phyloP scores from a whole-genome alignment of 1,140 invertebrate genomes.

The Lepidurus couesii region DNA sequence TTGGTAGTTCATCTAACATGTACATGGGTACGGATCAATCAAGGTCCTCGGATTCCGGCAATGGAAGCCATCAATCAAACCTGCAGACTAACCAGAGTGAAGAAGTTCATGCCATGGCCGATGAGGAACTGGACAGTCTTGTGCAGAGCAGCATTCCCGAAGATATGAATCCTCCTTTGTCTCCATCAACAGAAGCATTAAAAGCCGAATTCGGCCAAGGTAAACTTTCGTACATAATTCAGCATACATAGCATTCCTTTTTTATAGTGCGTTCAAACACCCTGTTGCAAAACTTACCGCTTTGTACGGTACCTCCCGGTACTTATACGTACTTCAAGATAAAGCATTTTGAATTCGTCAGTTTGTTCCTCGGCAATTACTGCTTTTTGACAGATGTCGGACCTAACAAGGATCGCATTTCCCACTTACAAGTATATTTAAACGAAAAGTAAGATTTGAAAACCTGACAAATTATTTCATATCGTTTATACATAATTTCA shows the following conservation, averaged over 20 bases:
- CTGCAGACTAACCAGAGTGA: neutral
- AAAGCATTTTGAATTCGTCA: neutral
- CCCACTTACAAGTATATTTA: neutral
- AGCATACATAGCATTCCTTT: neutral
- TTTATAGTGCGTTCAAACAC: neutral
- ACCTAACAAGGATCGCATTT: neutral
- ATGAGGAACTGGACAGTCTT: neutral
- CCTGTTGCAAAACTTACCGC: neutral
- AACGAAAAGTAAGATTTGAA: neutral
- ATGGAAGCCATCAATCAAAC: neutral
- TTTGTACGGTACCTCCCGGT: neutral
- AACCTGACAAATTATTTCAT: neutral
- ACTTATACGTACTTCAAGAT: neutral
- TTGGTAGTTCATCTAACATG: neutral
- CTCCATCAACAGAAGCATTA: neutral
- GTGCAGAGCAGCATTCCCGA: neutral
- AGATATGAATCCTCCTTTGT: neutral
- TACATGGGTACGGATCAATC: neutral
- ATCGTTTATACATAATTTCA: neutral
- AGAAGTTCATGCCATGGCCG: neutral
- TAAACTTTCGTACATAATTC: neutral
- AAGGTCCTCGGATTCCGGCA: neutral
- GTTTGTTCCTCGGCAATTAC: neutral
- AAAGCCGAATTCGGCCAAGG: neutral
- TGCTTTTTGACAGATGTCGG: neutral